Evolutionary conservation across 53 echinoderm and acorn worm species (phyloP).

Genomic region (Patiria pectinifera): DNA sequence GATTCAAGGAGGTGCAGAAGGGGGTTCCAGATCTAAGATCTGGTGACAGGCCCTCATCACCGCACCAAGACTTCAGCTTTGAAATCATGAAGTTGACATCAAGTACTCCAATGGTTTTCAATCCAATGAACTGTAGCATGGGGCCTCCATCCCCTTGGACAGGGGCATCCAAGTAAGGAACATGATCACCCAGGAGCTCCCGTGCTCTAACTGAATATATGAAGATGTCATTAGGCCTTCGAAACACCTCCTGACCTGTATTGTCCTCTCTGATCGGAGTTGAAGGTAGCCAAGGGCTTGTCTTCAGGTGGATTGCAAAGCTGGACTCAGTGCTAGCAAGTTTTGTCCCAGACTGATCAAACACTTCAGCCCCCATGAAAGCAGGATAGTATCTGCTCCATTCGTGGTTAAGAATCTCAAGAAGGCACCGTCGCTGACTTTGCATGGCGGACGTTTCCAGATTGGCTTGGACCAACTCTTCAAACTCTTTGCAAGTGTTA

Average conservation of each 20-base stretch:
- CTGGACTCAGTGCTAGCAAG: constrained; percentile 42
- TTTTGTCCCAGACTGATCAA: constrained; percentile 10
- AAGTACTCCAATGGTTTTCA: constrained; percentile 27
- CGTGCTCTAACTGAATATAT: not conserved
- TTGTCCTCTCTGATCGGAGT: constrained; percentile 40
- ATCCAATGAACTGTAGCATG: constrained; percentile 54
- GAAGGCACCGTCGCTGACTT: constrained; percentile 50
- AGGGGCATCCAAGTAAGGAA: constrained; percentile 54
- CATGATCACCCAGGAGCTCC: constrained; percentile 55
- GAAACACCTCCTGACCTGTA: constrained; percentile 5
- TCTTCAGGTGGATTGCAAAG: constrained; percentile 45
- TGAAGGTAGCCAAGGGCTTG: constrained; percentile 61
- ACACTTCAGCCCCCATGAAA: constrained; percentile 30
- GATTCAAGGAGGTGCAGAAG: constrained; percentile 61
- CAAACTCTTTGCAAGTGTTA: constrained; percentile 57
- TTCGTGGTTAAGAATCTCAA: constrained; percentile 38
- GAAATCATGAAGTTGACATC: constrained; percentile 35
- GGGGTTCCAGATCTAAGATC: constrained; percentile 28
- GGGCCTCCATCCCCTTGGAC: not conserved
- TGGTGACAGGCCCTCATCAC: not conserved
- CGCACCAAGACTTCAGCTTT: constrained; percentile 62
- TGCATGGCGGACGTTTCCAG: constrained; percentile 20
- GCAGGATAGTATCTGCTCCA: constrained; percentile 50
- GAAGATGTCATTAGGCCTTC: constrained; percentile 43
- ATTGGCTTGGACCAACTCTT: constrained; percentile 46